Conservation (phyloP, 2,888 invertebrate genomes). For the Cacoxenus indagator region DNA sequence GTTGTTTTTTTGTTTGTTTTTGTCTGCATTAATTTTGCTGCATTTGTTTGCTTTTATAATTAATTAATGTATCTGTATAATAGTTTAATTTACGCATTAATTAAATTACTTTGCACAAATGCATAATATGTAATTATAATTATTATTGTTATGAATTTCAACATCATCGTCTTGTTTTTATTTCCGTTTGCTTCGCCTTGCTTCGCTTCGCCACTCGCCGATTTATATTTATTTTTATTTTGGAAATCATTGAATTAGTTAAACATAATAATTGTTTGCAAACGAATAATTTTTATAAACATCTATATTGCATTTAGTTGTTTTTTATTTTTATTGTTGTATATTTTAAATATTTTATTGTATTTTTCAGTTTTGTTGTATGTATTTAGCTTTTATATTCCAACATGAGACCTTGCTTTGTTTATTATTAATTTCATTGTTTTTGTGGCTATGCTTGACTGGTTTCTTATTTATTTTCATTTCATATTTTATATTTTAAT, state of each 20-base stretch:
- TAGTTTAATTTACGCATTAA: constrained; percentile 44
- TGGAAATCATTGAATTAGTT: background rate
- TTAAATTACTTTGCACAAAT: constrained; percentile 50
- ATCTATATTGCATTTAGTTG: constrained; percentile 5
- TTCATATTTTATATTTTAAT: constrained; percentile 30
- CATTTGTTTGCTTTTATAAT: constrained; percentile 47
- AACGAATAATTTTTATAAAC: constrained; percentile 14
- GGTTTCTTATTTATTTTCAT: constrained; percentile 32
- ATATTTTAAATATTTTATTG: constrained; percentile 41
- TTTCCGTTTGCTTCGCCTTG: too few species aligned
- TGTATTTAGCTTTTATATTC: constrained; percentile 48
- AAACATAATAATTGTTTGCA: constrained; percentile 17
- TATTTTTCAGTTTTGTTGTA: constrained; percentile 32
- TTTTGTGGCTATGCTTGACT: constrained; percentile 44
- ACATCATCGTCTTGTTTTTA: constrained; percentile 18
- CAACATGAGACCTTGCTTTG: constrained; percentile 53
- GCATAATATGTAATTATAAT: constrained; percentile 59
- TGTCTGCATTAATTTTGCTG: constrained; percentile 41
- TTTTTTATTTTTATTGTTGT: constrained; percentile 31
- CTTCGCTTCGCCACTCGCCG: constrained; percentile 23
- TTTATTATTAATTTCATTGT: constrained; percentile 36
- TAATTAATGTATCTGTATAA: constrained; percentile 42
- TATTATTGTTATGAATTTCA: constrained; percentile 56
- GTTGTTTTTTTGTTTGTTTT: constrained; percentile 36
- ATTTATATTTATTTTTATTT: background rate